Evolutionary conservation across 2,113 vertebrate species (phyloP).

Genomic region (Corythoichthys haematopterus): DNA sequence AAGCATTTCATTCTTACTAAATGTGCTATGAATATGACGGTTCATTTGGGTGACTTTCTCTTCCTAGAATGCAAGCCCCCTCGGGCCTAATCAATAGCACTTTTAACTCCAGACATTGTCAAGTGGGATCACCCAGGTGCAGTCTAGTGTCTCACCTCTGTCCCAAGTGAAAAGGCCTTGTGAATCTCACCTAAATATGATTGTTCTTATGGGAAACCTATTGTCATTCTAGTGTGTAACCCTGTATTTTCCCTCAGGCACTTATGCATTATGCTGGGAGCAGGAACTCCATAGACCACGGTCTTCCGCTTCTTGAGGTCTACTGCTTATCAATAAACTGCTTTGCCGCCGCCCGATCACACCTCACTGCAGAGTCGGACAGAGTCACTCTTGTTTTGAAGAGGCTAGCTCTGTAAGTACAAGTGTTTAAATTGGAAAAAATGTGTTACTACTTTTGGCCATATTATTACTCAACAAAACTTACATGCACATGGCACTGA

Average conservation of each 20-base stretch:
- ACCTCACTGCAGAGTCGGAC: constrained; percentile 90
- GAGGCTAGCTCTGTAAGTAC: constrained; percentile 90
- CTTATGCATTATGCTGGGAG: constrained; percentile 90
- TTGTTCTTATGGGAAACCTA: neutral
- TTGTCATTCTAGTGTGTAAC: neutral
- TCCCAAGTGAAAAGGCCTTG: constrained; percentile 22
- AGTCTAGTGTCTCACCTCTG: constrained; percentile 6
- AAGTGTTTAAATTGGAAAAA: neutral
- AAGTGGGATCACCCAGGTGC: constrained; percentile 47
- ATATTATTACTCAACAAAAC: neutral
- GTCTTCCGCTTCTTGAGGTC: constrained; percentile 88
- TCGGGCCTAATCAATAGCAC: constrained; percentile 46
- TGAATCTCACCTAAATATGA: neutral
- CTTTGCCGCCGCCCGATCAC: constrained; percentile 88
- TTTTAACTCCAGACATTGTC: constrained; percentile 23
- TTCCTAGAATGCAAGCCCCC: constrained; percentile 19
- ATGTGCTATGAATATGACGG: neutral
- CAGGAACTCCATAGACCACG: constrained; percentile 90
- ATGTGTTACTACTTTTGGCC: neutral
- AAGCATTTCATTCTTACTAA: neutral
- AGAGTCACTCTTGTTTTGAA: constrained; percentile 90
- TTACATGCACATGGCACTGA: too few relatives aligned
- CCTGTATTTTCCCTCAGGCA: constrained; percentile 66
- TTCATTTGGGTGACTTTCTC: neutral
- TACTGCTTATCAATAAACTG: constrained; percentile 94